Base-by-base conservation (phyloP, 2,113 vertebrate species). In the Poicephalus meyeri region DNA sequence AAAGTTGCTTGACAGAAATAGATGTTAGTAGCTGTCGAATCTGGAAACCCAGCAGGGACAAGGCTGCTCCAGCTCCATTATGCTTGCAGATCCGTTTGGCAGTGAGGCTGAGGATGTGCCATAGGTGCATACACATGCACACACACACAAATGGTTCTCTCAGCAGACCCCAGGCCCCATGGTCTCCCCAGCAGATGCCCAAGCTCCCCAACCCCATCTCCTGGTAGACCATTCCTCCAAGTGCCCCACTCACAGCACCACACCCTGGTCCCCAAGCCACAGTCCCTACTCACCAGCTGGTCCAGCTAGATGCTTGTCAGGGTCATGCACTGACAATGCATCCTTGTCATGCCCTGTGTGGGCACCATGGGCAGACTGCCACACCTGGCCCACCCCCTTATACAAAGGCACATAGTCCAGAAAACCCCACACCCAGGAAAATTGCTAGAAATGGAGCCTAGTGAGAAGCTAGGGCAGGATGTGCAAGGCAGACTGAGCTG, bases 51-150 rank as follows among this genome's bases (percentile, higher is more conserved):
- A 2, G 13, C 0, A 26, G n/a, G 5, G 16, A 1, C 13, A 31
- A 14, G 19, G 42, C 11, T 72, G 42, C 17, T 55, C 68, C 58
- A 55, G 25, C 4, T 12, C 1, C 9, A 2, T 0, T 1, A 1
- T 50, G 28, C 18, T 50, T 0, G 1, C 16, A 33, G 35, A 25
- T 65, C 29, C 0, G 0, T 2, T 23, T 7, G 33, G 13, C 41
- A 15, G 24, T 1, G 26, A 47, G 7, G 6, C 31, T 50, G 49
- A 7, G 14, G 0, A 0, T 5, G 37, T 13, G 2, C 29, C 8
- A 6, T 4, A 17, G 15, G 13, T 21, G 26, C 17, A 14, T 9
- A 5, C 1, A 24, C 10, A 20, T 7, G 16, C 16, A 56, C 31
- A 16, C 17, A 29, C n/a, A 35, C 29, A 47, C 9, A 53, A 28